Conservation (phyloP, 2,797 vertebrate species). For the Otus scops region DNA sequence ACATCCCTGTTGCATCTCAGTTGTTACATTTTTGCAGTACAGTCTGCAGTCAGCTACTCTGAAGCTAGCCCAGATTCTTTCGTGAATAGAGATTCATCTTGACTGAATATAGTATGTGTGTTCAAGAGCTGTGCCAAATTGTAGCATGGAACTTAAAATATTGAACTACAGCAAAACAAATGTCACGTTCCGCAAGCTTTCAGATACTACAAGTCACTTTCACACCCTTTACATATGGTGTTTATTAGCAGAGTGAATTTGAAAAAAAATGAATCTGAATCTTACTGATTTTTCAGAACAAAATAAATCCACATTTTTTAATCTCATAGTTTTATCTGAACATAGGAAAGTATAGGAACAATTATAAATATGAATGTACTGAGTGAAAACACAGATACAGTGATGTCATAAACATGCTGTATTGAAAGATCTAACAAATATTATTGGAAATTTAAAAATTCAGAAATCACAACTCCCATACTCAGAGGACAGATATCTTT, state of each 20-base stretch:
- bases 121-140: background rate
- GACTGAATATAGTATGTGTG: background rate
- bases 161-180: constrained; percentile 16
- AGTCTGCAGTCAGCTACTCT: background rate
- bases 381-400: background rate
- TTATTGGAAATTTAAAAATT: background rate
- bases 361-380: background rate
- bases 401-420: background rate
- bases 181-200: background rate
- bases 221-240: background rate
- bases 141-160: background rate
- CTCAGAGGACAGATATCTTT: background rate
- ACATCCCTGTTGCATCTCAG: background rate
- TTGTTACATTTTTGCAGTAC: background rate
- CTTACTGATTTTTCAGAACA: background rate
- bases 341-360: background rate
- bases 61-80: background rate
- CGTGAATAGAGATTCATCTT: background rate
- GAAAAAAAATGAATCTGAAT: background rate
- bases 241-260: background rate
- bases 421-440: background rate
- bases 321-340: background rate
- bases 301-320: background rate
- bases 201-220: background rate
- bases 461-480: background rate